Base-by-base conservation (phyloP, 2,797 vertebrate species). In the Spatula clypeata region DNA sequence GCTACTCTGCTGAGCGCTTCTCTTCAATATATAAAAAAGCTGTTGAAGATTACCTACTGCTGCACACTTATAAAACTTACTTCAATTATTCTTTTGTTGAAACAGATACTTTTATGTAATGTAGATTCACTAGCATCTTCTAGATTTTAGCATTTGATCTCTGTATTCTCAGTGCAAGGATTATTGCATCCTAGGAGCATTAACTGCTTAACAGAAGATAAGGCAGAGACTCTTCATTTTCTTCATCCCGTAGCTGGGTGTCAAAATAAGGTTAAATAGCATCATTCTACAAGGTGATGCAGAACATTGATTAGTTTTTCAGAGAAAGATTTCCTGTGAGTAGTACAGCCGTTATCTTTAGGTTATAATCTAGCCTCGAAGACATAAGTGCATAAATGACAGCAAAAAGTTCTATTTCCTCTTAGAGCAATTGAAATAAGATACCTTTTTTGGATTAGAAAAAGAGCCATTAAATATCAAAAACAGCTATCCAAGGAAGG, bases 221-320 rank as follows among this genome's bases (percentile, higher is more conserved):
- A 69, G 66, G 45, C 71, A 75, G 13, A 70, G 7, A 88, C 3
- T 60, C 38, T 34, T 51, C 7, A 58, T 77, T 84, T 88, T 62
- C 40, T 84, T 90, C n/a, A 26, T 18, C 67, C 58, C 69, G 8
- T 44, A 42, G n/a, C 6, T 75, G 18, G 6, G 12, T 79, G 38
- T 87, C 77, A 93, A 90, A 91, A 51, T 34, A 51, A 93, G 76
- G 79, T 91, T 93, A 96, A 91, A 86, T 32, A 24, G 16, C 32
- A 84, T 86, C 11, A 29, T 58, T 80, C 23, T 79, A 77, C 86
- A 91, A 45, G 54, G 23, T 31, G 29, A 69, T 80, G 20, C 18
- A 51, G 7, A 77, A 4, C 29, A 84, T 38, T 66, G 72, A 42
- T 77, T 45, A 58, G 8, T 47, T 85, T 91, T 93, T 70, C 23